Percentiles rank a stretch among this genome's conserved stretches.
phyloP scores from a whole-genome alignment of 2,888 invertebrate genomes.

The Isotomurus palustris region DNA sequence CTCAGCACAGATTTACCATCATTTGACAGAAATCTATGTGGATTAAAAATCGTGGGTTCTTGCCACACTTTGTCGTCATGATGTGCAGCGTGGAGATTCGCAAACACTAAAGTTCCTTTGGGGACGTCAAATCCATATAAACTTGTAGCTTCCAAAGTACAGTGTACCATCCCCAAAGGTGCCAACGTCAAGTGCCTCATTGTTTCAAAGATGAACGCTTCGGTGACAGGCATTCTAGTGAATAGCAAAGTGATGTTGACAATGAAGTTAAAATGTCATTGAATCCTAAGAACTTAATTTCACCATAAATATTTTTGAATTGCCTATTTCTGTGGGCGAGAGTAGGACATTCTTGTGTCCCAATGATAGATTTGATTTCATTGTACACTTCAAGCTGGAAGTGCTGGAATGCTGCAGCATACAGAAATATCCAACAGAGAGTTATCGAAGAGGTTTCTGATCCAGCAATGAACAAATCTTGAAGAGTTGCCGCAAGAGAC shows the following conservation, averaged over 20 bases:
- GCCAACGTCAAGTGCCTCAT: conserved; percentile 32
- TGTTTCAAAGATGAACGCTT: conserved; percentile 35
- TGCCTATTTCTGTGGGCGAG: conserved; percentile 5
- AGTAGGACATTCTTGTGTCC: background rate
- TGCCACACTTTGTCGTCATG: conserved; percentile 25
- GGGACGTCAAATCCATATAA: conserved; percentile 31
- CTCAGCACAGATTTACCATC: conserved; percentile 1
- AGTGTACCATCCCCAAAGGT: conserved; percentile 34
- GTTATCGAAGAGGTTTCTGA: conserved; percentile 35
- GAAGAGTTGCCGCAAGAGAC: conserved; percentile 23
- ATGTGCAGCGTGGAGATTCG: conserved; percentile 34
- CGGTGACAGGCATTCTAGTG: conserved; percentile 29
- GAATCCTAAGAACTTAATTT: background rate
- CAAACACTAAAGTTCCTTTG: conserved; percentile 24
- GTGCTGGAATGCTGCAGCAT: conserved; percentile 24
- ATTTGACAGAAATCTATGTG: conserved; percentile 29
- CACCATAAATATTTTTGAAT: background rate
- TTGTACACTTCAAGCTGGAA: conserved; percentile 28
- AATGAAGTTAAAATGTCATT: background rate
- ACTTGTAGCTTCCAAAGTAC: conserved; percentile 15
- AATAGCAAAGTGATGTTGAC: background rate
- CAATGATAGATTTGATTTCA: conserved; percentile 20
- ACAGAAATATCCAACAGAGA: conserved; percentile 33
- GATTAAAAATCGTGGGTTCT: conserved; percentile 24
- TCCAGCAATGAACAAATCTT: conserved; percentile 38